These are phyloP conservation scores for Pteropus alecto DNA, from an alignment of 2,113 vertebrate species.

Conservation along the genomic window DNA sequence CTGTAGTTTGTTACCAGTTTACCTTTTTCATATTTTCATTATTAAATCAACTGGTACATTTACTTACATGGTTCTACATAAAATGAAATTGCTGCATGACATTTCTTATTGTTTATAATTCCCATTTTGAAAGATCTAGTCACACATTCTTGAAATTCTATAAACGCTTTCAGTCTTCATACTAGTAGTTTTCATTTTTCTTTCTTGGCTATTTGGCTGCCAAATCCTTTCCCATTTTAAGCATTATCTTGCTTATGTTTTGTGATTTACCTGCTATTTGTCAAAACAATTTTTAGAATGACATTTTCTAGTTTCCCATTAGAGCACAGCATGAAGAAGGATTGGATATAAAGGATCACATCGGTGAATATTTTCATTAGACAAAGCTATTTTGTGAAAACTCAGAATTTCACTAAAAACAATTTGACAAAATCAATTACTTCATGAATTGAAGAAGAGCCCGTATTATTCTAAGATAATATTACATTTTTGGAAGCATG, in stretches of 20 bases:
- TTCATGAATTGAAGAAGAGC: slow-evolving; percentile 20
- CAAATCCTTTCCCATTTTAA: slow-evolving; percentile 13
- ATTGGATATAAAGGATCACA: slow-evolving; percentile 46
- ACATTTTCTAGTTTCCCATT: slow-evolving; percentile 54
- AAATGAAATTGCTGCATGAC: slow-evolving; percentile 51
- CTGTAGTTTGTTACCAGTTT: slow-evolving; percentile 75
- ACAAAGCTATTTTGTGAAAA: slow-evolving; percentile 32
- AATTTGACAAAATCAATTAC: slow-evolving; percentile 28
- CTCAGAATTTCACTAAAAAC: slow-evolving; percentile 42
- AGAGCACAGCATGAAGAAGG: slow-evolving; percentile 27
- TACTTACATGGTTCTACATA: slow-evolving; percentile 64
- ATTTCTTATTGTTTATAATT: slow-evolving; percentile 67
- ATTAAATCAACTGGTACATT: slow-evolving; percentile 78
- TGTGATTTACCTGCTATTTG: slow-evolving; percentile 55
- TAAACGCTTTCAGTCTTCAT: slow-evolving; percentile 33
- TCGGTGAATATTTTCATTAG: slow-evolving; percentile 61
- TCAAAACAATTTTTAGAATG: slow-evolving; percentile 58
- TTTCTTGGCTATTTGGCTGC: slow-evolving; percentile 45
- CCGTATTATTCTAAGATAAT: not conserved
- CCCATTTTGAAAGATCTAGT: slow-evolving; percentile 43
- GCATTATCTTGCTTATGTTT: slow-evolving; percentile 48
- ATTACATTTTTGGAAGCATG: not conserved
- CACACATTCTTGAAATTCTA: slow-evolving; percentile 49
- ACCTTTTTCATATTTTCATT: slow-evolving; percentile 73
- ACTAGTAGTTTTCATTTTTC: slow-evolving; percentile 31